phyloP scores from a whole-genome alignment of 2,113 vertebrate genomes.

The Ahaetulla prasina region DNA sequence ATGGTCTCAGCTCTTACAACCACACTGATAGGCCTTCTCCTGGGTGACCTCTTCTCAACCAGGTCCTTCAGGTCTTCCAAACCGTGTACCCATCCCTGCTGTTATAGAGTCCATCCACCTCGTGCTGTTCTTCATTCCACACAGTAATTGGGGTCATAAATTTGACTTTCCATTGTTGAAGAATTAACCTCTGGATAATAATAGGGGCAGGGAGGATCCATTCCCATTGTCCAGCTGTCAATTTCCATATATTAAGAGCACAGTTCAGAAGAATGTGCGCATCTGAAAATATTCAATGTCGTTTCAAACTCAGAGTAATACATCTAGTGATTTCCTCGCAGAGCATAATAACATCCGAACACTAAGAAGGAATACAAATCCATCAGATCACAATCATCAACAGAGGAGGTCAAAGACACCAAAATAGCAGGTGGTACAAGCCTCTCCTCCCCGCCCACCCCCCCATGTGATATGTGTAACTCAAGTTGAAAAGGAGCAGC shows the following conservation, averaged over 20 bases:
- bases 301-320: not conserved
- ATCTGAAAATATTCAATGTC: not conserved
- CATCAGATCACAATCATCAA: not conserved
- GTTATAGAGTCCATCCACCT: not conserved
- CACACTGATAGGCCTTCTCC: not conserved
- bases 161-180: not conserved
- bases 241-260: not conserved
- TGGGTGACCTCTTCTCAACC: not conserved
- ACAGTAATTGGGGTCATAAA: not conserved
- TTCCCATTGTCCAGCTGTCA: not conserved
- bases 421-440: not conserved
- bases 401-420: not conserved
- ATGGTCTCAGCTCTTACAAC: not conserved
- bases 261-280: not conserved
- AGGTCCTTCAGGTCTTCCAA: not conserved
- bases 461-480: not conserved
- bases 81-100: not conserved
- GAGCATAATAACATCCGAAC: not conserved
- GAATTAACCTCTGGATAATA: not conserved
- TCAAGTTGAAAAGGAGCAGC: not conserved
- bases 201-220: not conserved
- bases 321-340: not conserved
- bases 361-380: not conserved
- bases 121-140: not conserved
- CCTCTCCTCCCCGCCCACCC: not conserved